Base-by-base conservation (phyloP, 2,113 vertebrate species). In the Zapus hudsonius region DNA sequence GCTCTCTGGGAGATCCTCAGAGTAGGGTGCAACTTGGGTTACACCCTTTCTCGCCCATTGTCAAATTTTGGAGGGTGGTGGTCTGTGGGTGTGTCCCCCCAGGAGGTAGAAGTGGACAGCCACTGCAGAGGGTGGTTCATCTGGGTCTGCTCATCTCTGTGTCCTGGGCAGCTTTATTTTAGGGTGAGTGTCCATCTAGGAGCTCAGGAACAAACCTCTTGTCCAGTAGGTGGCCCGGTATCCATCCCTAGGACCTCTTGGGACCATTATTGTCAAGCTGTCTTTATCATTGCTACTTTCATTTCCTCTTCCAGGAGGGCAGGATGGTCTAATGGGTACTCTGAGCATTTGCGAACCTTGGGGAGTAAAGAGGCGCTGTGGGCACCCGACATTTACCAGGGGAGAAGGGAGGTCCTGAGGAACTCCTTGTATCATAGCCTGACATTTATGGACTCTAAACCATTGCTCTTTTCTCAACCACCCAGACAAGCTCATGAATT, bases 211-310 rank as follows among this genome's bases (percentile, higher is more conserved):
- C 25, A 25, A 2, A 10, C 2, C 9, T 29, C 13, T 75, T 16
- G 23, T 20, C 36, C 52, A 27, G 2, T 8, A 7, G 19, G 3
- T 3, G 1, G 27, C 5, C 11, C 42, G 3, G 3, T 1, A 0
- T 20, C 52, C 55, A 57, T 17, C 7, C 7, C 36, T 9, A 5
- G n/a, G 13, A 44, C 23, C 38, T 38, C 57, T 31, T 70, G 38
- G 52, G 12, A 2, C 3, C 12, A 9, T 16, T 47, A 47, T 47
- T 47, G 47, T 47, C 47, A 7, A 11, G 27, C 16, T 36, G 42
- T 16, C 44, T 15, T 52, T 20, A 9, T 23, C 0, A 5, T 19
- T 10, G 0, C 7, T 38, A 59, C 23, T 3, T 0, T 12, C n/a
- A 0, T 33, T 2, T 7, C 13, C 27, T 22, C 3, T 25, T 16